Evolutionary conservation across 2,797 vertebrate species (phyloP).

Genomic region (Rhinella marina): DNA sequence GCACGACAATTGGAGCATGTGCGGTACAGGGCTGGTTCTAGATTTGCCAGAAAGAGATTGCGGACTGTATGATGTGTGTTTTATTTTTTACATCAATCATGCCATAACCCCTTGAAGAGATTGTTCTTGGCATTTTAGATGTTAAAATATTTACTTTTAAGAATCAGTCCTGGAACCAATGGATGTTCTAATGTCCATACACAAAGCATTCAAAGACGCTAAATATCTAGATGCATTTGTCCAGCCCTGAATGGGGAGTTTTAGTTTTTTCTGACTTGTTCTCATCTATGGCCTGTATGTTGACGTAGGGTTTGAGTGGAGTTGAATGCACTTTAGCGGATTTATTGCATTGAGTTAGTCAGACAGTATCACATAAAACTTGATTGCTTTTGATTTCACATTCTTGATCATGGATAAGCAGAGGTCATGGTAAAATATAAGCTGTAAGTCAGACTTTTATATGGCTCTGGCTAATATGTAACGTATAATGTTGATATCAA

Average conservation of each 20-base stretch:
- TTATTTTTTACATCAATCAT: no score
- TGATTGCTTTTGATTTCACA: conserved; percentile 60
- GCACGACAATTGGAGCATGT: no score
- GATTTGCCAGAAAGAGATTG: no score
- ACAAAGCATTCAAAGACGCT: neutral
- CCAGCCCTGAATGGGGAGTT: neutral
- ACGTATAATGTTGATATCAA: conserved; percentile 60
- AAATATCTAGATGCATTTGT: neutral
- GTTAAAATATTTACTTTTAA: no score
- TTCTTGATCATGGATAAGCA: conserved; percentile 62
- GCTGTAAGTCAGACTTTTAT: conserved; percentile 58
- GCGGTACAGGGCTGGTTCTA: no score
- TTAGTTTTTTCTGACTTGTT: neutral
- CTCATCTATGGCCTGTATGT: neutral
- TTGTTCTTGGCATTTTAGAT: no score
- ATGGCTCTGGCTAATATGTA: conserved; percentile 60
- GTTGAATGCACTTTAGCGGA: neutral
- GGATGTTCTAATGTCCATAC: neutral
- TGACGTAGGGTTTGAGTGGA: neutral
- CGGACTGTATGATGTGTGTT: no score
- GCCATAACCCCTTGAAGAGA: no score
- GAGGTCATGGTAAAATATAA: conserved; percentile 59
- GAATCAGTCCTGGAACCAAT: neutral
- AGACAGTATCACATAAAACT: conserved; percentile 61
- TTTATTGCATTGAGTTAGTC: conserved; percentile 47